Evolutionary conservation across 2,888 invertebrate genomes (phyloP), one percentile per base, ranked within the genome.

Genomic region (Gnatocerus cornutus): DNA sequence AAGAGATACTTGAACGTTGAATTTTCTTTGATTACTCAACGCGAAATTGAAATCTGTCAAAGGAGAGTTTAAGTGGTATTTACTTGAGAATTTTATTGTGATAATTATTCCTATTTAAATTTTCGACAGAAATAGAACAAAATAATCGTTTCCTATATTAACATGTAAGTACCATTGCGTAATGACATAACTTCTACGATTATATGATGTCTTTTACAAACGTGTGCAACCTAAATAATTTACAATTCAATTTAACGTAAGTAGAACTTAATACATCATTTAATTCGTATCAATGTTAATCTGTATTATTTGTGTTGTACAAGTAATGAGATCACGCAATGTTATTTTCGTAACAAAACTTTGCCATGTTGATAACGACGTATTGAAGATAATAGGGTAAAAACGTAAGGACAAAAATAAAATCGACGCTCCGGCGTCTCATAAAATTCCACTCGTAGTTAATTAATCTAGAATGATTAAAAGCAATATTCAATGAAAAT

Each of bases 11-110:
- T 33, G 45, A 64, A 55, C 46, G 45, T 43, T n/a, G 48, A 56
- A 65, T 56, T 65, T 65, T 65, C 65, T 64, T 64, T 64, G 53
- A 56, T 65, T 56, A 41, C 56, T 48, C 56, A 53, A 63, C 43
- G 16, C 50, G 50, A 50, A 62, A 62, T 39, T 62, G 62, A 50
- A 62, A 50, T 50, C 59, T 29, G 58, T 43, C 56, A 27, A 13
- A 58, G 29, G 43, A 58, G 16, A 56, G 9, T 39, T 41, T 27
- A 27, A 43, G 41, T 41, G 27, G 10, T 37, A 37, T 53, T 53
- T 53, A 53, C 14, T 50, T 29, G 43, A 37, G 39, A 27, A 56
- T 56, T 59, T 43, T 59, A 59, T 59, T 45, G 45, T 59, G 30
- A 30, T 43, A 45, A 59, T 46, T 58, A 58, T n/a, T n/a, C n/a